These are phyloP conservation scores for Ctenodactylus gundi DNA, from an alignment of 2,113 vertebrate genomes.

Conservation along the genomic window DNA sequence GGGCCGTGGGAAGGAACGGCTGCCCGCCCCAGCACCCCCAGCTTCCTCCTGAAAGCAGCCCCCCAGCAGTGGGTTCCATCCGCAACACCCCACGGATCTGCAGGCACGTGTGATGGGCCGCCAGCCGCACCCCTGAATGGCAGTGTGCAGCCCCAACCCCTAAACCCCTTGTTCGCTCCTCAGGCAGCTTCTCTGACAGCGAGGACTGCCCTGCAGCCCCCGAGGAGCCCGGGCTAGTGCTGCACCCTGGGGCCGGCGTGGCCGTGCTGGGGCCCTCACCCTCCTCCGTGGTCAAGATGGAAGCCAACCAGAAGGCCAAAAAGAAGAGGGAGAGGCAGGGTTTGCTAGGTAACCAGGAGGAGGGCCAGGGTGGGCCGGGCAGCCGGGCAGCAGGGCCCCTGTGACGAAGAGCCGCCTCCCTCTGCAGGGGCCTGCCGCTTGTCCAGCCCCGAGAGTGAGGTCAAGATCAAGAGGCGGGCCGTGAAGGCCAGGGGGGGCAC, in stretches of 20 bases:
- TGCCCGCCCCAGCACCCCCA: not conserved
- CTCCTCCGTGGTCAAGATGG: constrained; percentile 96
- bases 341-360: constrained; percentile 87
- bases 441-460: constrained; percentile 89
- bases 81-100: not conserved
- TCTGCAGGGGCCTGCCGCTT: constrained; percentile 88
- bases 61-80: fast-evolving
- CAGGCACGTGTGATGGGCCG: fast-evolving
- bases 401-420: not conserved
- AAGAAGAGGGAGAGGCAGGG: constrained; percentile 98
- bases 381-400: not conserved
- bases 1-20: fast-evolving
- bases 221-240: constrained; percentile 78
- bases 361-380: fast-evolving
- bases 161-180: not conserved
- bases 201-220: constrained; percentile 85
- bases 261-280: constrained; percentile 91
- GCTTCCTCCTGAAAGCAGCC: not conserved
- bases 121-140: not conserved
- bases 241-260: constrained; percentile 77
- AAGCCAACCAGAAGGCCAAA: constrained; percentile 97
- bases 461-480: constrained; percentile 92
- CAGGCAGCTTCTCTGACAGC: constrained; percentile 91
- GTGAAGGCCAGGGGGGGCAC: constrained; percentile 74
- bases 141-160: not conserved